A percentile compares a stretch with the other conserved stretches of the same genome.
Evolutionary conservation across 2,888 invertebrate genomes (phyloP).

Genomic region (Ennomos quercinarius): DNA sequence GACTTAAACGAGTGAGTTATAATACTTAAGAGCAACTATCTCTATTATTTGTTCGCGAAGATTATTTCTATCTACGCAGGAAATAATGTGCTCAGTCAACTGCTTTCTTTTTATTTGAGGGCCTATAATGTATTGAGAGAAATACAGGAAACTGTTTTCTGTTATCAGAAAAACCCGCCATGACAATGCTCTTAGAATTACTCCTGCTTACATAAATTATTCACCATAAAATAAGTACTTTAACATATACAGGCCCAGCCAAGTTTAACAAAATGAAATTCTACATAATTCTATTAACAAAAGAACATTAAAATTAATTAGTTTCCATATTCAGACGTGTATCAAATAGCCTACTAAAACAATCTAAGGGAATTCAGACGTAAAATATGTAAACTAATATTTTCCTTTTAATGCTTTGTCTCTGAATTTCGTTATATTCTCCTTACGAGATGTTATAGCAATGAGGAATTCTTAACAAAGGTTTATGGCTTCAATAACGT

Average conservation of each 20-base stretch:
- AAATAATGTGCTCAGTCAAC: neutral
- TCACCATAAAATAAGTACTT: neutral
- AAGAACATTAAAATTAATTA: constrained; percentile 15
- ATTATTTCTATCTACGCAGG: constrained; percentile 15
- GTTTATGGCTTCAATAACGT: constrained; percentile 76
- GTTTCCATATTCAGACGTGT: constrained; percentile 26
- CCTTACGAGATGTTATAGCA: constrained; percentile 63
- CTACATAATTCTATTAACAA: neutral
- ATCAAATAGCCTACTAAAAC: constrained; percentile 44
- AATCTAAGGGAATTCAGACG: constrained; percentile 41
- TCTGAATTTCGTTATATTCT: constrained; percentile 59
- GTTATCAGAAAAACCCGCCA: neutral
- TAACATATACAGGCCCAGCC: neutral
- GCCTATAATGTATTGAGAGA: neutral
- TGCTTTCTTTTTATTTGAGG: constrained; percentile 2
- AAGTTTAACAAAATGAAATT: neutral
- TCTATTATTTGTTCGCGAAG: constrained; percentile 1
- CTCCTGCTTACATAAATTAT: no score
- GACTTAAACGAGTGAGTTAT: constrained; percentile 44
- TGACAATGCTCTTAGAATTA: neutral
- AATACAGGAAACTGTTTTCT: neutral
- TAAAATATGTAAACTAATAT: constrained; percentile 56
- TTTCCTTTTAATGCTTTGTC: constrained; percentile 49
- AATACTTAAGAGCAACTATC: constrained; percentile 20
- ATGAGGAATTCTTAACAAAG: constrained; percentile 75